Evolutionary conservation across 2,888 invertebrate genomes (phyloP), one percentile per base, ranked within the genome.

Genomic region (Caenorhabditis panamensis): DNA sequence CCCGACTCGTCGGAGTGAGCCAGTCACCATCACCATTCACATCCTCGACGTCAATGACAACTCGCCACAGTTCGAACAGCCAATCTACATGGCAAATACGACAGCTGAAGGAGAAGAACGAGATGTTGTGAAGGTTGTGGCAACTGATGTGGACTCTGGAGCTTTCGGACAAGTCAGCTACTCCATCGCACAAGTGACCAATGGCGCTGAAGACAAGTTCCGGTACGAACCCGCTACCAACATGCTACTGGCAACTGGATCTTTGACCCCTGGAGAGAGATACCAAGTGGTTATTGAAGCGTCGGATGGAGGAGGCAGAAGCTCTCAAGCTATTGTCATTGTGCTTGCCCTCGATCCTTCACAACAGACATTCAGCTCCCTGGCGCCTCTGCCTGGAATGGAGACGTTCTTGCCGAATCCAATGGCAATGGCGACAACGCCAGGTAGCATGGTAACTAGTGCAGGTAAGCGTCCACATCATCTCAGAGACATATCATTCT

Each of bases 21-120:
- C 90, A 8, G 85, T 91, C 41, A 85, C 89, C 5, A 79, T 91
- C 24, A 88, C 87, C n/a, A 90, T 91, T 61, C 88, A 89, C 76
- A 86, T 91, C 37, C 67, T 91, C 59, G 89, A 90, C 73, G 87
- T 79, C 16, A 90, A 91, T 82, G 90, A 90, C 73, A 89, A 89
- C 61, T 73, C 83, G 26, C 90, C 90, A 0, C 75, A 67, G 16
- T 90, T 90, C 79, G 84, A 85, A 24, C 84, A 82, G 20, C 86
- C 88, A 20, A 85, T 89, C 47, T 89, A 89, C 67, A 86, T 85
- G 62, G 90, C 89, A 2, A 87, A 86, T 54, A 89, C 88, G 37
- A 85, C 89, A 0, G 87, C 90, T 2, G 47, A 22, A 13, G 87
- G 87, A 6, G 82, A 68, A 6, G 84, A 79, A 31, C 41, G 87